Percentiles rank a stretch among this genome's conserved stretches.
Conservation (phyloP, 2,113 vertebrate genomes). For the Cyprinodon variegatus region DNA sequence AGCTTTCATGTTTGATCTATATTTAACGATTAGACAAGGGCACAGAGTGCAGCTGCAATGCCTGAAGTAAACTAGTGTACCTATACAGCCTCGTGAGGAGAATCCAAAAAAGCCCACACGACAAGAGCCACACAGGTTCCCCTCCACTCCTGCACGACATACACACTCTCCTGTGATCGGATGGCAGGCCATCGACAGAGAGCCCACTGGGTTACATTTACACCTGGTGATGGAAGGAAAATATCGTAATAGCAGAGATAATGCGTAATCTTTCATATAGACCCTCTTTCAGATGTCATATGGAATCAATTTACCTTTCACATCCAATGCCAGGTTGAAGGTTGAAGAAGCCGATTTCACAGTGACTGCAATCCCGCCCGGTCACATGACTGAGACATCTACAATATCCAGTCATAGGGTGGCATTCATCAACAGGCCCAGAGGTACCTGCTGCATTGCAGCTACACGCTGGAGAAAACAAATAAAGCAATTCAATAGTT, state of each 20-base stretch:
- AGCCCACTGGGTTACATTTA: constrained; percentile 84
- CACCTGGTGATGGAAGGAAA: constrained; percentile 78
- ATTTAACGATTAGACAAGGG: constrained; percentile 28
- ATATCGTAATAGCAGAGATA: constrained; percentile 8
- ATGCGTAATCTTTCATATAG: not conserved
- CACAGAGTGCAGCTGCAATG: constrained; percentile 10
- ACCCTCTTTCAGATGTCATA: not conserved
- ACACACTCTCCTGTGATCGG: constrained; percentile 85
- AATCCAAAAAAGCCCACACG: constrained; percentile 88
- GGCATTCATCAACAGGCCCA: constrained; percentile 69
- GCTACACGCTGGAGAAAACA: constrained; percentile 81
- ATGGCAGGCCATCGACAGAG: constrained; percentile 80
- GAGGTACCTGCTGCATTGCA: constrained; percentile 80
- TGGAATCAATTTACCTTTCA: constrained; percentile 76
- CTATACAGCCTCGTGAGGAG: constrained; percentile 89
- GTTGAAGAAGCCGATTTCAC: constrained; percentile 84
- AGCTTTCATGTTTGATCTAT: constrained; percentile 18
- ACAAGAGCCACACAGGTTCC: constrained; percentile 83
- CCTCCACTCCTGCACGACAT: constrained; percentile 84
- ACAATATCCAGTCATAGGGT: constrained; percentile 84
- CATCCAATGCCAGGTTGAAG: constrained; percentile 83
- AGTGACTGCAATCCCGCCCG: constrained; percentile 82
- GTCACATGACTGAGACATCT: constrained; percentile 84
- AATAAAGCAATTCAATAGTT: constrained; percentile 11
- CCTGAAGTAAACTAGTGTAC: constrained; percentile 69